These are phyloP conservation scores for Drosophila sechellia DNA, from an alignment of 1,140 invertebrate genomes.

Conservation along the genomic window DNA sequence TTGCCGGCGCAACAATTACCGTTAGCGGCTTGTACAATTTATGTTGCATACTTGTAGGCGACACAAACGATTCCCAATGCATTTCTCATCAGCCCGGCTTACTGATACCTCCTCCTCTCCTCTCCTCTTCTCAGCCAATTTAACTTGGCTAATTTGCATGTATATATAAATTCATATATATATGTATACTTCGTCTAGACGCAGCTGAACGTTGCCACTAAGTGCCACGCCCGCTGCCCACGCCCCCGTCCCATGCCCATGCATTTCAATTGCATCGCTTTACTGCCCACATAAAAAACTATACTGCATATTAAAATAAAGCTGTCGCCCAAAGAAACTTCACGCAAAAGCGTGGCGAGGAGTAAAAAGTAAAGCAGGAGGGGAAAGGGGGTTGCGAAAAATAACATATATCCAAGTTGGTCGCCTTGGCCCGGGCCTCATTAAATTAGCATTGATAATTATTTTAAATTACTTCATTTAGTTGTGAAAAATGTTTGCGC, in stretches of 20 bases:
- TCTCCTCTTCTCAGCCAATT: conserved; percentile 37
- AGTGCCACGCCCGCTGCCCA: conserved; percentile 10
- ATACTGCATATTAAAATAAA: conserved; percentile 51
- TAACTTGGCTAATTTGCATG: conserved; percentile 54
- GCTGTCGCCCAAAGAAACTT: conserved; percentile 23
- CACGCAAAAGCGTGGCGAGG: not conserved
- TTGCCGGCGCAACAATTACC: conserved; percentile 72
- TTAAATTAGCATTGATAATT: conserved; percentile 82
- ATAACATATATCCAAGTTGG: conserved; percentile 6
- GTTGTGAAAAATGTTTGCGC: conserved; percentile 77
- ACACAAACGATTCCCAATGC: conserved; percentile 34
- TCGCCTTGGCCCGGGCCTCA: conserved; percentile 49
- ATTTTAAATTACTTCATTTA: conserved; percentile 82
- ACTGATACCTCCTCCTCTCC: not conserved
- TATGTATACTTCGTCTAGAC: conserved; percentile 32
- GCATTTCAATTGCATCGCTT: conserved; percentile 66
- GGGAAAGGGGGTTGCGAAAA: not conserved
- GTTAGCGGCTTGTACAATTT: conserved; percentile 74
- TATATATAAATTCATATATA: not conserved
- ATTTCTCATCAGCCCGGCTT: conserved; percentile 6
- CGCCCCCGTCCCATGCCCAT: conserved; percentile 10
- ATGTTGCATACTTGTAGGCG: conserved; percentile 55
- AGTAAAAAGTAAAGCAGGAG: not conserved
- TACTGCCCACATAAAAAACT: conserved; percentile 43
- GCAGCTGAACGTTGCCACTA: conserved; percentile 4